Conservation (phyloP, 2,888 invertebrate genomes). For the Scaeva pyrastri region DNA sequence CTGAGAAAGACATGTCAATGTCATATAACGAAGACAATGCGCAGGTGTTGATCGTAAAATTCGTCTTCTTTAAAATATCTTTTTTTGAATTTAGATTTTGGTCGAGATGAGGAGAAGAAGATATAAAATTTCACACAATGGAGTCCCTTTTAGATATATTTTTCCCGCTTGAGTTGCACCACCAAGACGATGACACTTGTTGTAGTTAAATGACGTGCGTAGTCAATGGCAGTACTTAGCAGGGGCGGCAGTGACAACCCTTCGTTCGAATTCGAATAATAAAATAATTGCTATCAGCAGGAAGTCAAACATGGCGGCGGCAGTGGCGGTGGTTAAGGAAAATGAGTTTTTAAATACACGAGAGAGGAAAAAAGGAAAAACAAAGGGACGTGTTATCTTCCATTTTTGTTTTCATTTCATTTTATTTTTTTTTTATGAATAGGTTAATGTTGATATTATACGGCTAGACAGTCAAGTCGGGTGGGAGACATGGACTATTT, state of each 20-base stretch:
- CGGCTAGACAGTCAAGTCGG: conserved; percentile 25
- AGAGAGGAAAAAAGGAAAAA: neutral
- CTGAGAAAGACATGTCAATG: conserved; percentile 52
- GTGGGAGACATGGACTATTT: neutral
- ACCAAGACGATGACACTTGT: conserved; percentile 38
- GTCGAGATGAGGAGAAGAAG: conserved; percentile 34
- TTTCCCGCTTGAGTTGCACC: conserved; percentile 33
- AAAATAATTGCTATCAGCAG: conserved; percentile 60
- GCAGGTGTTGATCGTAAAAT: conserved; percentile 66
- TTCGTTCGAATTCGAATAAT: no score
- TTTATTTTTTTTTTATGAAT: neutral
- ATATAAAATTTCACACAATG: conserved; percentile 33
- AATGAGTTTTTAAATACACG: conserved; percentile 33
- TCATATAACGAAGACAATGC: no score
- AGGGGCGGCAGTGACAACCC: conserved; percentile 22
- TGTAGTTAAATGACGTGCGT: conserved; percentile 51
- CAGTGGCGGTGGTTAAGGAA: conserved; percentile 44
- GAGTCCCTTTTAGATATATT: conserved; percentile 37
- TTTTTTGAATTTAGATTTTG: neutral
- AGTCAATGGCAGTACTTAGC: conserved; percentile 35
- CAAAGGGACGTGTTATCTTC: conserved; percentile 42
- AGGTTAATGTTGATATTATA: neutral
- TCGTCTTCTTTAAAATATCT: conserved; percentile 8
- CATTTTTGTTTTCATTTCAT: conserved; percentile 25
- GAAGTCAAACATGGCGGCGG: conserved; percentile 70